Evolutionary conservation across 2,797 vertebrate species (phyloP), one percentile per base, ranked within the genome.

Genomic region (Euthynnus affinis): DNA sequence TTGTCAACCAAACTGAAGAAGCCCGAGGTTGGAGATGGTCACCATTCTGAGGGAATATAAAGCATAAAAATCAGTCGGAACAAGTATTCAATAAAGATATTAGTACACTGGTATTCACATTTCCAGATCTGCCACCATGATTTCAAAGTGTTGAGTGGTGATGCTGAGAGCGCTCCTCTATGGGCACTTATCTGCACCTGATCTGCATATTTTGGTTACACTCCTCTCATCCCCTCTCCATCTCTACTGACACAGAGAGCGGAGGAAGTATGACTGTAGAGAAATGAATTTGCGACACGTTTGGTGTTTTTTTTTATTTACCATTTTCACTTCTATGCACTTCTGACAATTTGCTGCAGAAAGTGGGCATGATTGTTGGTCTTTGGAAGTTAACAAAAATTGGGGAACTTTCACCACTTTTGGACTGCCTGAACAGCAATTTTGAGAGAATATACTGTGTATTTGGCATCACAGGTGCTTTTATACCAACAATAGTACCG

Each of bases 81-180:
- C 34, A 37, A 37, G 34, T 37, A 9, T 37, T 37, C 34, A 37
- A 34, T 34, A 34, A 34, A 34, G 34, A 37, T 37, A 37, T 37
- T 37, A 37, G 34, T 9, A 9, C 9, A 37, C 8, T 9, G 7
- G 34, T 37, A 37, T 37, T 37, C 34, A 37, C 34, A 42, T 59
- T 46, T 59, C n/a, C 23, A 27, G 15, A 8, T 53, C 20, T 61
- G 6, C 32, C 6, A 18, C 3, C 0, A 4, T 65, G 46, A 55
- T 77, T 82, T 52, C 12, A 49, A 57, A 64, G 70, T 4, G 1
- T 25, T n/a, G 25, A 70, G 46, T 55, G 29, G 14, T 42, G 29
- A 23, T 48, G 27, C 25, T 3, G 1, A 4, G 3, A 56, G 25
- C 15, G 23, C n/a, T 3, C 8, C 0, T 44, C 10, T 2, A n/a